Evolutionary conservation across 2,113 vertebrate genomes (phyloP), one percentile per base, ranked within the genome.

Genomic region (Ceratotherium simum): DNA sequence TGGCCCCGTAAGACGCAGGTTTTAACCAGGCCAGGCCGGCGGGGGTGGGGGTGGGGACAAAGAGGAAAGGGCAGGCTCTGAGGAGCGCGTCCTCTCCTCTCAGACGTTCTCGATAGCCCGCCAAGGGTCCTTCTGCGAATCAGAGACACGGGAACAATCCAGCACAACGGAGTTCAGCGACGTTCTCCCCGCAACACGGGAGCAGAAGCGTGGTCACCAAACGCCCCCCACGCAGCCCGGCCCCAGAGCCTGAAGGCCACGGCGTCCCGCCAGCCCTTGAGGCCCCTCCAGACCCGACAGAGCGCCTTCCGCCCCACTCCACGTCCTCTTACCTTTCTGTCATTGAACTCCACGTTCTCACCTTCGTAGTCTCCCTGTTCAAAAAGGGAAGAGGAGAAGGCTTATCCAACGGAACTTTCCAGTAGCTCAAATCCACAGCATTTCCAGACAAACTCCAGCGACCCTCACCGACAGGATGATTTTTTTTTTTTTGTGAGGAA

Each of bases 311-410:
- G 51, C 51, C 51, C 51, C 1, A 8, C n/a, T 20, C 5, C 0
- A 5, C 3, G n/a, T 84, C 73, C 11, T 98, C 99, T 99, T 98
- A 99, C 99, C 99, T 99, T 99, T 97, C 99, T 99, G 99, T 99
- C 99, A 4, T 99, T 99, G 58, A 98, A 95, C 82, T 99, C 99
- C 60, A 98, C 81, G 0, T 98, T 97, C 84, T 99, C 98, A 3
- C 98, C 99, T 58, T 99, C 99, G 5, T 99, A 99, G 97, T 99
- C 99, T 75, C 99, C 99, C 99, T 99, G 98, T 60, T 16, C 27
- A 6, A 54, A 98, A 98, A 42, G 80, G 83, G 98, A 95, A 96
- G 31, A 91, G 92, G 83, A 75, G 93, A 93, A 79, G 0, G 23
- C 1, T 46, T 1, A 39, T 1, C 67, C 16, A 0, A 18, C 0